phyloP scores from a whole-genome alignment of 2,113 vertebrate species.

The Chamaetylas fuelleborni region DNA sequence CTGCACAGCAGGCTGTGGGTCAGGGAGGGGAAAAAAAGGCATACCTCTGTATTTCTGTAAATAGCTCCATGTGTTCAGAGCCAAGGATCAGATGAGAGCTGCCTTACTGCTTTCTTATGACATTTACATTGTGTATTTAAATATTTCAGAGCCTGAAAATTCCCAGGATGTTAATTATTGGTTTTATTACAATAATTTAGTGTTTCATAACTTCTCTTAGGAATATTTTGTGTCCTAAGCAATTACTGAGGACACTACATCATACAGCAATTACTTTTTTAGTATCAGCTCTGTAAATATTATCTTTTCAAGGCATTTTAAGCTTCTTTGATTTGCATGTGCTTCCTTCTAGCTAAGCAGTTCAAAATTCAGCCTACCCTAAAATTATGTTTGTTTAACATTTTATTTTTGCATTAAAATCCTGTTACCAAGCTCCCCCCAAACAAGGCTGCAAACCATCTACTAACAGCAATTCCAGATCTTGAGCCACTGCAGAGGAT shows the following conservation, averaged over 20 bases:
- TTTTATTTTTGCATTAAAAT: conserved; percentile 4
- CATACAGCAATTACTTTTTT: neutral
- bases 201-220: neutral
- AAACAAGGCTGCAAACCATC: neutral
- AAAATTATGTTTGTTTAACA: conserved; percentile 19
- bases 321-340: neutral
- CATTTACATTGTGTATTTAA: neutral
- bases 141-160: neutral
- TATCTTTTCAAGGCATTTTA: conserved; percentile 1
- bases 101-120: neutral
- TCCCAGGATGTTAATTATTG: neutral
- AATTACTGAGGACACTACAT: conserved; percentile 27
- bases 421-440: neutral
- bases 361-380: neutral
- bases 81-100: neutral
- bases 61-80: neutral
- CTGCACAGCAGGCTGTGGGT: neutral
- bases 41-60: neutral
- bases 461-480: neutral
- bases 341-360: neutral
- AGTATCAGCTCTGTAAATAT: conserved; percentile 16
- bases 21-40: neutral
- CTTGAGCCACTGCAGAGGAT: neutral
- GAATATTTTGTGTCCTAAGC: conserved; percentile 14
- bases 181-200: conserved; percentile 21